These are phyloP conservation scores for Cassiopea andromeda DNA, from an alignment of 30 jellyfish, hydroid and myxozoan genomes.

Conservation along the genomic window DNA sequence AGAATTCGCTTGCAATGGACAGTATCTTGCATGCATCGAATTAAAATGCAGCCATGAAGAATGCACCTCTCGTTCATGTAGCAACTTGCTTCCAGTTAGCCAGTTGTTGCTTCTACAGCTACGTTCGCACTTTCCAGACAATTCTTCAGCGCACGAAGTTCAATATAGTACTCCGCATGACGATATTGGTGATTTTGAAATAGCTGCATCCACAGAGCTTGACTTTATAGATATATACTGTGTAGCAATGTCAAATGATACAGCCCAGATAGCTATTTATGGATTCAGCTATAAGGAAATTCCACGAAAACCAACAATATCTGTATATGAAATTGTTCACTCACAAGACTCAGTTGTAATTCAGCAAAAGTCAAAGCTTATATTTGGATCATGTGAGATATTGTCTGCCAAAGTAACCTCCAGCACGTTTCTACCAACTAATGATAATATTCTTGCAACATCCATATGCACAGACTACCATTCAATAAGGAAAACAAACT, in stretches of 20 bases:
- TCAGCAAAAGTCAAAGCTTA: conserved; percentile 26
- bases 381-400: conserved; percentile 30
- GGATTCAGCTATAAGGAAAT: conserved; percentile 53
- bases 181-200: neutral
- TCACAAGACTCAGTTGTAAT: neutral
- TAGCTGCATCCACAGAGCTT: conserved; percentile 40
- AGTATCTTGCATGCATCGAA: conserved; percentile 50
- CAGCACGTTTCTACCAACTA: conserved; percentile 44
- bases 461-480: conserved; percentile 63
- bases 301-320: conserved; percentile 48
- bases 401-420: conserved; percentile 47
- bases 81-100: conserved; percentile 4
- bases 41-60: neutral
- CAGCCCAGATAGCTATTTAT: conserved; percentile 47
- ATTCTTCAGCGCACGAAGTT: neutral
- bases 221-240: conserved; percentile 48
- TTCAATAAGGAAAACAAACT: conserved; percentile 45
- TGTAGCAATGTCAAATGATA: conserved; percentile 41
- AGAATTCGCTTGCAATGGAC: conserved; percentile 62
- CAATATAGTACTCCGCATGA: neutral
- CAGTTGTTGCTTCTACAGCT: conserved; percentile 27
- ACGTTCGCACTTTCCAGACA: neutral
- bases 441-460: conserved; percentile 43
- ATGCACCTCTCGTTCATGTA: conserved; percentile 6
- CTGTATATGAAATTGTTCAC: conserved; percentile 27